A percentile compares a stretch with the other conserved stretches of the same genome.
phyloP scores from a whole-genome alignment of 1,140 invertebrate genomes.

The Drosophila pseudoobscura region DNA sequence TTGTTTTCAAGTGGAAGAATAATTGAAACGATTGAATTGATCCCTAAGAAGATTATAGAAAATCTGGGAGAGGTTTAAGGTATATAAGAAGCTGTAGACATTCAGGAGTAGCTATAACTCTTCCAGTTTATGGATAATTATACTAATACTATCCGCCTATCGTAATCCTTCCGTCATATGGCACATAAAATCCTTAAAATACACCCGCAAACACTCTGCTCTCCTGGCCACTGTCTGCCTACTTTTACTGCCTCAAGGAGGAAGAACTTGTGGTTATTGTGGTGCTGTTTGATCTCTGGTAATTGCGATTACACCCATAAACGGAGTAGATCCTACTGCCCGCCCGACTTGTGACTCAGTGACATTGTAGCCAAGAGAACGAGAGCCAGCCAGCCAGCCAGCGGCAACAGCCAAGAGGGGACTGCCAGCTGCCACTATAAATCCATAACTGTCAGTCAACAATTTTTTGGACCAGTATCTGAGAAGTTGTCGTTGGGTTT shows the following conservation, averaged over 20 bases:
- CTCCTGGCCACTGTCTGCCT: background rate
- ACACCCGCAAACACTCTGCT: slow-evolving; percentile 34
- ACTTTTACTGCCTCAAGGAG: slow-evolving; percentile 30
- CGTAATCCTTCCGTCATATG: slow-evolving; percentile 23
- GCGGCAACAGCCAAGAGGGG: slow-evolving; percentile 1
- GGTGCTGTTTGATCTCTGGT: slow-evolving; percentile 13
- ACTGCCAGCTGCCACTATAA: slow-evolving; percentile 70
- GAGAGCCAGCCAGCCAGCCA: slow-evolving; percentile 1
- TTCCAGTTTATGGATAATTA: no score
- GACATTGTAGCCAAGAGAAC: slow-evolving; percentile 60
- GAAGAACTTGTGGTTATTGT: slow-evolving; percentile 23
- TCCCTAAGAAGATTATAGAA: no score
- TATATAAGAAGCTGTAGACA: no score
- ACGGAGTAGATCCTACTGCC: slow-evolving; percentile 43
- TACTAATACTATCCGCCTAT: background rate
- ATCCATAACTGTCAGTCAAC: slow-evolving; percentile 79
- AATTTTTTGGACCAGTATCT: slow-evolving; percentile 68
- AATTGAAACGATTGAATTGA: no score
- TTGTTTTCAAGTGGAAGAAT: background rate
- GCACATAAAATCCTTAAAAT: slow-evolving; percentile 58
- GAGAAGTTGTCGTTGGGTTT: slow-evolving; percentile 41
- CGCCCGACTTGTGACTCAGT: slow-evolving; percentile 48
- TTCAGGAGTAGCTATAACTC: no score
- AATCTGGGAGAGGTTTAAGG: no score
- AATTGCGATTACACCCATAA: slow-evolving; percentile 67